Base-by-base conservation (phyloP, 2,888 invertebrate genomes). In the Heteropelma amictum region DNA sequence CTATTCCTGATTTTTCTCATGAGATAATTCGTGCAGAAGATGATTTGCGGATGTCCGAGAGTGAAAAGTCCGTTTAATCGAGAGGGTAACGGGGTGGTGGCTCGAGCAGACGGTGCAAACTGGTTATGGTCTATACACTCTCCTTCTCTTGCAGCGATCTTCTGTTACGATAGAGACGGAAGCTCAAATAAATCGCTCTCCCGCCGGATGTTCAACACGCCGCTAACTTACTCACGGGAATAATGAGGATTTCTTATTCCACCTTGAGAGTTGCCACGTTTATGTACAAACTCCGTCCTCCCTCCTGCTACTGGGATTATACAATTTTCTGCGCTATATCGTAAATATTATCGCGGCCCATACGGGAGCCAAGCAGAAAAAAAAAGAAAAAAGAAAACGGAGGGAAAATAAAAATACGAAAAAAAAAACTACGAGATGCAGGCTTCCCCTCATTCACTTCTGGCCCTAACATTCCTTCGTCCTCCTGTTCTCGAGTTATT, bases 161-260 rank as follows among this genome's bases (percentile, higher is more conserved):
- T 78, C 79, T 45, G 72, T 73, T 47, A 76, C 81, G 85, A 85
- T 85, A 85, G 82, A 82, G 81, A 82, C 84, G 85, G 84, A 85
- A 84, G 84, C 84, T 83, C 80, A 82, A 85, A 84, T 85, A 84
- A 85, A 84, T 84, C 83, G 84, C 81, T 76, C 79, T 70, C 71
- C 77, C 81, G 82, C 85, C 85, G 85, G 85, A 85, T 84, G 84
- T 81, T 79, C 80, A 79, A 78, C 82, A 79, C 83, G 77, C 80
- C 79, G 81, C 80, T 74, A 79, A 82, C 81, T 79, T 77, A 65
- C 69, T 75, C 74, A 72, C 72, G 77, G 80, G 84, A 83, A 81
- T 84, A 85, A 85, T 83, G 83, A 84, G 83, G 70, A 84, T 84
- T 83, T 82, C 67, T 67, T 81, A 79, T 81, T 83, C 78, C 80